Conservation (phyloP, 2,113 vertebrate genomes). For the Bos indicus region DNA sequence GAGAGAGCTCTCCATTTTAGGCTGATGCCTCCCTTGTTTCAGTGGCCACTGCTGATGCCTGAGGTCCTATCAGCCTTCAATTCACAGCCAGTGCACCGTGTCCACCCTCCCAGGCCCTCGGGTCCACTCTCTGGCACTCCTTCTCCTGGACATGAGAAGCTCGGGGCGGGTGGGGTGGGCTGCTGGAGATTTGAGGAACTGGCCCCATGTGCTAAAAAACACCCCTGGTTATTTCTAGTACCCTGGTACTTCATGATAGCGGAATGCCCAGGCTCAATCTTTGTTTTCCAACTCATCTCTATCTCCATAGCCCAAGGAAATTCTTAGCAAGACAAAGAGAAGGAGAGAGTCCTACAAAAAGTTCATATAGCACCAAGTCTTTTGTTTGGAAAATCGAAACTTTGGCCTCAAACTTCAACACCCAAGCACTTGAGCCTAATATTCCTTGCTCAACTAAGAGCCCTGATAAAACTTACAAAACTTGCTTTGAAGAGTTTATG, state of each 20-base stretch:
- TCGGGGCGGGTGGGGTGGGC: neutral
- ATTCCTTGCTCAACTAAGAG: neutral
- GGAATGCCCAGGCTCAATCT: neutral
- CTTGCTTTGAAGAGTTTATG: neutral
- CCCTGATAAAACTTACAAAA: neutral
- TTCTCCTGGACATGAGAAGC: neutral
- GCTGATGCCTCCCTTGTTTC: neutral
- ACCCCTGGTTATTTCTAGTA: neutral
- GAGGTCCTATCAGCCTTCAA: neutral
- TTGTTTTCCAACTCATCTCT: neutral
- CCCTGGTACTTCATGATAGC: fast-evolving
- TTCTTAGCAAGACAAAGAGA: neutral
- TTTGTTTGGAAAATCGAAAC: neutral
- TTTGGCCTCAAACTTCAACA: neutral
- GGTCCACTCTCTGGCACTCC: neutral
- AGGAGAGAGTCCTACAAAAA: neutral
- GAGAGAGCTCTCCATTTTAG: neutral
- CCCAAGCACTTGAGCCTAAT: neutral
- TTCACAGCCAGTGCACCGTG: fast-evolving
- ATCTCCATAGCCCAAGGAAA: neutral
- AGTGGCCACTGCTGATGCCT: neutral
- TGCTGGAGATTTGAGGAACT: neutral
- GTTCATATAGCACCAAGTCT: neutral
- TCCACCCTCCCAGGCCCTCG: too few species aligned
- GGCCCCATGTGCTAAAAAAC: neutral